These are phyloP conservation scores for Littorina saxatilis DNA, from an alignment of 1,140 invertebrate species.

Conservation along the genomic window DNA sequence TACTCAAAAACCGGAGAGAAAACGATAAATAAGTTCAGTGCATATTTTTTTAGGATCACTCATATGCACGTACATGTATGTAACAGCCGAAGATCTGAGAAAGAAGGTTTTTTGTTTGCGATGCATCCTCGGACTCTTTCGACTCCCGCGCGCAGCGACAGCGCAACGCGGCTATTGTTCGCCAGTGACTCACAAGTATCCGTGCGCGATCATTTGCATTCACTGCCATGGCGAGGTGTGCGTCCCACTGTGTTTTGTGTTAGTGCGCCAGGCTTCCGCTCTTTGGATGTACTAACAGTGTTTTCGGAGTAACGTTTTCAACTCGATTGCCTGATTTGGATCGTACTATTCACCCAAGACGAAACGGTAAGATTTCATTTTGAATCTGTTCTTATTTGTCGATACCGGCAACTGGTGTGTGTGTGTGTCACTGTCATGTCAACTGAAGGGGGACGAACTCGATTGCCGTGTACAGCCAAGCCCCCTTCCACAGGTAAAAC, in stretches of 20 bases:
- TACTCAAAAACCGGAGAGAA: background rate
- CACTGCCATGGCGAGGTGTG: conserved; percentile 18
- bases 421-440: conserved; percentile 18
- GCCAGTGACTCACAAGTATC: conserved; percentile 33
- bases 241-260: conserved; percentile 1
- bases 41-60: too few relatives aligned
- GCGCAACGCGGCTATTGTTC: conserved; percentile 33
- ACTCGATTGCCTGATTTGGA: background rate
- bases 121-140: background rate
- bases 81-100: too few relatives aligned
- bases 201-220: conserved; percentile 20
- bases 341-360: background rate
- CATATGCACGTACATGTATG: too few relatives aligned
- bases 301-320: conserved; percentile 18
- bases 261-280: background rate
- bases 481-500: conserved; percentile 30
- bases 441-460: background rate
- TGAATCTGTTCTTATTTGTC: background rate
- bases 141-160: background rate
- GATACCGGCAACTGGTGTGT: conserved; percentile 24
- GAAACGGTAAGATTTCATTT: background rate
- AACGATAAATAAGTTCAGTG: too few relatives aligned
- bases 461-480: background rate
- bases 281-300: background rate
- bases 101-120: too few relatives aligned